Evolutionary conservation across 2,113 vertebrate genomes (phyloP).

Genomic region (Sander vitreus): DNA sequence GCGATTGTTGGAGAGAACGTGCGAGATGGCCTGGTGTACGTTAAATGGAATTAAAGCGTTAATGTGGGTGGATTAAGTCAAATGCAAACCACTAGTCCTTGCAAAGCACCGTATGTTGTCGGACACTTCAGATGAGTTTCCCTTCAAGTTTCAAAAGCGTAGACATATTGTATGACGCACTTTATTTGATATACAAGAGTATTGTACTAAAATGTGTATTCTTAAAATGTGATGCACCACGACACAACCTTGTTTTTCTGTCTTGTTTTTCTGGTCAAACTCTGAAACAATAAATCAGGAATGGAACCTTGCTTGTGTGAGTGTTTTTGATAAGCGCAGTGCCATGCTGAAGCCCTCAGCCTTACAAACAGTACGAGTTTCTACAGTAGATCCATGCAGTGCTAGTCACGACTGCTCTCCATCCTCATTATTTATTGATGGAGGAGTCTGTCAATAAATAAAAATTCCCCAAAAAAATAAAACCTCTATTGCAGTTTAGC

Average conservation of each 20-base stretch:
- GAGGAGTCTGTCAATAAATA: conserved; percentile 70
- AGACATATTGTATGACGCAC: neutral
- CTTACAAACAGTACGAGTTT: conserved; percentile 23
- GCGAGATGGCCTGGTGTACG: conserved; percentile 58
- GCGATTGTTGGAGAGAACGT: neutral
- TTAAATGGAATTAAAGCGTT: conserved; percentile 53
- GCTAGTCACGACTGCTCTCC: conserved; percentile 76
- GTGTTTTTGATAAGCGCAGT: neutral
- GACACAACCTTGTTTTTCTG: neutral
- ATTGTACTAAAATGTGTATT: neutral
- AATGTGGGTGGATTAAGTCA: conserved; percentile 59
- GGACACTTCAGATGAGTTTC: conserved; percentile 33
- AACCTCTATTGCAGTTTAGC: conserved; percentile 39
- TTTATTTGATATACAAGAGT: conserved; percentile 3
- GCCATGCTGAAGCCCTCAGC: conserved; percentile 7
- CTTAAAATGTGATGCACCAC: neutral
- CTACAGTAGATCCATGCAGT: conserved; percentile 34
- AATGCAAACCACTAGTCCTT: conserved; percentile 51
- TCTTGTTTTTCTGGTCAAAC: neutral
- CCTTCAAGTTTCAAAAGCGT: conserved; percentile 21
- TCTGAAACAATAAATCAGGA: conserved; percentile 37
- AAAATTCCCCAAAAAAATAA: conserved; percentile 64
- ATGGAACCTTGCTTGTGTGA: neutral
- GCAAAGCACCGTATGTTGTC: neutral
- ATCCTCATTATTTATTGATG: conserved; percentile 79